Evolutionary conservation across 2,888 invertebrate species (phyloP).

Genomic region (Omphaloscelis lunosa): DNA sequence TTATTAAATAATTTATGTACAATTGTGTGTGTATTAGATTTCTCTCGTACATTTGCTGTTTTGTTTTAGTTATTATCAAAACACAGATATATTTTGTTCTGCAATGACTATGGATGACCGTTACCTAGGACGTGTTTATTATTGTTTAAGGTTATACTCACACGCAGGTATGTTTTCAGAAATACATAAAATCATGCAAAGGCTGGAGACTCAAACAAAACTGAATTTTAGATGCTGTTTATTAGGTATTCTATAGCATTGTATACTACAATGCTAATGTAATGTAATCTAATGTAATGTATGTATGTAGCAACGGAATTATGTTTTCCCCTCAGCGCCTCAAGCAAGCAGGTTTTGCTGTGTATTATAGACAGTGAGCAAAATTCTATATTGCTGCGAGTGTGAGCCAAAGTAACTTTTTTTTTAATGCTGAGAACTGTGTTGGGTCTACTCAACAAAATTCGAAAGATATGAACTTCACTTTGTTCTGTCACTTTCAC

Average conservation of each 20-base stretch:
- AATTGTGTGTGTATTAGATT: conserved; percentile 22
- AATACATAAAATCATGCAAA: not conserved
- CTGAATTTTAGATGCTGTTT: not conserved
- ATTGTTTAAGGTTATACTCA: conserved; percentile 1
- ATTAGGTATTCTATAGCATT: not conserved
- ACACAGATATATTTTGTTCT: conserved; percentile 19
- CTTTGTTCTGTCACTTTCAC: too few relatives aligned
- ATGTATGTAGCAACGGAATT: not conserved
- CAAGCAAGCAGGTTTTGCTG: too few relatives aligned
- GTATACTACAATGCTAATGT: too few relatives aligned
- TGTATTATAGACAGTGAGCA: too few relatives aligned
- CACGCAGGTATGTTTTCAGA: not conserved
- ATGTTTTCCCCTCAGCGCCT: too few relatives aligned
- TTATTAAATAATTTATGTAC: conserved; percentile 32
- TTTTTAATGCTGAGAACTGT: too few relatives aligned
- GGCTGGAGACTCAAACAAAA: not conserved
- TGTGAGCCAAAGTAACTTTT: too few relatives aligned
- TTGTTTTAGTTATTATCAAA: conserved; percentile 33
- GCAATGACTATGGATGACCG: not conserved
- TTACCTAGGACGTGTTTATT: not conserved
- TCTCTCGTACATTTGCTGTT: conserved; percentile 17
- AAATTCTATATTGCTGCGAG: too few relatives aligned
- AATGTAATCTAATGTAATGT: too few relatives aligned
- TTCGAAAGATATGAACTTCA: too few relatives aligned
- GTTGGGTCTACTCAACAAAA: too few relatives aligned